Conservation (phyloP, 2,888 invertebrate species). For the Plebejus argus region DNA sequence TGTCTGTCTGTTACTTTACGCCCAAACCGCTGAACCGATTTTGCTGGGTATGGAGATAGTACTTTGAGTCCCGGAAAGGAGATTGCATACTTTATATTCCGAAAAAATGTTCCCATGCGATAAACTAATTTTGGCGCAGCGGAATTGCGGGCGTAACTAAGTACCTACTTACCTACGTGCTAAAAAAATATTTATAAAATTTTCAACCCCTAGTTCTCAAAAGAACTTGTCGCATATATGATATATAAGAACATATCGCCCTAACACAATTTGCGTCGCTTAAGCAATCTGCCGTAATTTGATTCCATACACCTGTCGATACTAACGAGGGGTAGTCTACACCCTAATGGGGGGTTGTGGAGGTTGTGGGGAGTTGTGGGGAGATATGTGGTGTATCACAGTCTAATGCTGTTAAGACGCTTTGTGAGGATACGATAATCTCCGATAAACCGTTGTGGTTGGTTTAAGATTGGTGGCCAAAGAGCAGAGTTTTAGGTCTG, state of each 20-base stretch:
- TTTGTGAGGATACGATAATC: not conserved
- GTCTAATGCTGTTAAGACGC: not conserved
- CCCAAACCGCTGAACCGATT: too few species aligned
- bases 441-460: not conserved
- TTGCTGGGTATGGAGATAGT: too few species aligned
- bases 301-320: not conserved
- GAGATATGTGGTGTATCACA: not conserved
- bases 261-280: not conserved
- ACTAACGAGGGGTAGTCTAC: conserved; percentile 6
- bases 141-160: too few species aligned
- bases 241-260: conserved; percentile 7
- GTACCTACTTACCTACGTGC: too few species aligned
- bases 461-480: too few species aligned
- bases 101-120: too few species aligned
- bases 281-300: not conserved
- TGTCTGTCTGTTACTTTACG: too few species aligned
- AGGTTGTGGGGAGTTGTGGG: not conserved
- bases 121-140: too few species aligned
- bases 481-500: too few species aligned
- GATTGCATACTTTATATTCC: too few species aligned
- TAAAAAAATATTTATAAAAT: not conserved
- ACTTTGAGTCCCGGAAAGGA: too few species aligned
- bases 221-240: not conserved
- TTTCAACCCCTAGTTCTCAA: not conserved
- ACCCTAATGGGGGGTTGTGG: not conserved